phyloP scores from a whole-genome alignment of 2,797 vertebrate species.

The Etheostoma nigrum region DNA sequence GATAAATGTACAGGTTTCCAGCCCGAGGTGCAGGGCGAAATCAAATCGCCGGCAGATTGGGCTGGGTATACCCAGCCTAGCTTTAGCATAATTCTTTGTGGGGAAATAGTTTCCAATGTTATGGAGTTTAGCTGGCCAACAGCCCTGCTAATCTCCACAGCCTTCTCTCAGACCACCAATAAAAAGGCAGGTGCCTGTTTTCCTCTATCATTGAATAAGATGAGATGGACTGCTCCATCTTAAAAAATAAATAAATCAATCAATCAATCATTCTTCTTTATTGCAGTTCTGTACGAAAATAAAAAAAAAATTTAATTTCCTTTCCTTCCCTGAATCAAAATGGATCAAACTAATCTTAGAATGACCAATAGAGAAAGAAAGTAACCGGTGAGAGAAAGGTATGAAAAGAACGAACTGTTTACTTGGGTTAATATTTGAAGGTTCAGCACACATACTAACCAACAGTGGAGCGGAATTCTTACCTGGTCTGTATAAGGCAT shows the following conservation, averaged over 20 bases:
- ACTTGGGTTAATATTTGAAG: conserved; percentile 87
- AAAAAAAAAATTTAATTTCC: not conserved
- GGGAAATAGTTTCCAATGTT: not conserved
- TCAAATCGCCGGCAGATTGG: too few relatives aligned
- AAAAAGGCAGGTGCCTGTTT: conserved; percentile 24
- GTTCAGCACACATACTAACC: conserved; percentile 78
- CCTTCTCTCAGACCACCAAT: not conserved
- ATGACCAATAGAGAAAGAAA: conserved; percentile 56
- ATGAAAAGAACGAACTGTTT: conserved; percentile 77
- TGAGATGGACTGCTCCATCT: not conserved
- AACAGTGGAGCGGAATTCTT: conserved; percentile 47
- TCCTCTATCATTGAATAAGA: not conserved
- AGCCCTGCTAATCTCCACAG: conserved; percentile 26
- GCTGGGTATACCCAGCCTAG: too few relatives aligned
- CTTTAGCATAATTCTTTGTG: too few relatives aligned
- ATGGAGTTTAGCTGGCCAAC: not conserved
- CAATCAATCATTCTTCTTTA: not conserved
- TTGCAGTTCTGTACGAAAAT: not conserved
- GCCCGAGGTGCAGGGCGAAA: too few relatives aligned
- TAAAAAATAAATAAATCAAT: not conserved
- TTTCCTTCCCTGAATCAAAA: conserved; percentile 32
- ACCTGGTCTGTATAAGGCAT: conserved; percentile 18
- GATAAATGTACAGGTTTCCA: too few relatives aligned
- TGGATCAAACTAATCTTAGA: conserved; percentile 43
- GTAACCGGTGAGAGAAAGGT: conserved; percentile 62